Evolutionary conservation across 2,797 vertebrate genomes (phyloP), one percentile per base, ranked within the genome.

Genomic region (Molossus alvarezi): DNA sequence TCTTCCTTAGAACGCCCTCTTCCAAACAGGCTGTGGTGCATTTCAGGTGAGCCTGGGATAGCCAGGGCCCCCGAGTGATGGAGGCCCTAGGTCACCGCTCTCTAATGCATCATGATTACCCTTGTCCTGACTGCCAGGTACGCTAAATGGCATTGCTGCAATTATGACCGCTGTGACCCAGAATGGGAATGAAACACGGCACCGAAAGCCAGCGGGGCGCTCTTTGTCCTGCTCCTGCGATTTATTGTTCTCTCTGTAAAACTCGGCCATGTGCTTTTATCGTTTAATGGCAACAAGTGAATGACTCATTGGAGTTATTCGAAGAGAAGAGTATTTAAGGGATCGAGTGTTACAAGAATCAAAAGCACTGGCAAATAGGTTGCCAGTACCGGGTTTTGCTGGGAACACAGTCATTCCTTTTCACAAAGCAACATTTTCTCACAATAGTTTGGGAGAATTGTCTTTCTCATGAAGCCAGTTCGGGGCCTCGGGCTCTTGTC

Each of bases 281-380:
- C 37, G 64, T 45, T 88, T 92, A 88, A 90, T 64, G 21, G 15
- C n/a, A 91, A n/a, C 13, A 21, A 62, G 45, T 29, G 67, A 87
- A 72, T 80, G 71, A 95, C 75, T 91, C 82, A 85, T 2, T 29
- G 9, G 45, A 10, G 57, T 77, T 87, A 85, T 88, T 91, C 51
- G 91, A 89, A 94, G 33, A 89, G 9, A 81, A 60, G 8, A 41
- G 2, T 76, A 75, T 76, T 88, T 80, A 92, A 88, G 72, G 45
- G 21, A 3, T 1, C 62, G 57, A 58, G 37, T 92, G 51, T 29
- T 90, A 1, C 14, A 92, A 92, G 62, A 93, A 48, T 64, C 57
- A 92, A 93, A 92, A 41, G 12, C 45, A 71, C 37, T n/a, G 37
- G 15, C 13, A 75, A 88, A 45, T 62, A 27, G 23, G 4, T 73